Evolutionary conservation across 2,113 vertebrate genomes (phyloP).

Genomic region (Strix uralensis): DNA sequence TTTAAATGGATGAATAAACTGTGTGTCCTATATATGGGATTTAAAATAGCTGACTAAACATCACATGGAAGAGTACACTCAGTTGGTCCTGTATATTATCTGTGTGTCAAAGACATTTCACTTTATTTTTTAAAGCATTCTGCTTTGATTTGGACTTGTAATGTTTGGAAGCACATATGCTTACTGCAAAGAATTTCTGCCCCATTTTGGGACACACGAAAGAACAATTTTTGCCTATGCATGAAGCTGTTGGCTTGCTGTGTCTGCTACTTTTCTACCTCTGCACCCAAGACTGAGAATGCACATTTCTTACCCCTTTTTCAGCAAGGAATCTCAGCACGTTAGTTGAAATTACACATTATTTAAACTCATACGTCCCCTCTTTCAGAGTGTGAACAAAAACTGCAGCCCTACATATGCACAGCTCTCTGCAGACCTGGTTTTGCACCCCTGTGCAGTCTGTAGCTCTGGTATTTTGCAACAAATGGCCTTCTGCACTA

Average conservation of each 20-base stretch:
- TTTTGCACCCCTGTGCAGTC: background rate
- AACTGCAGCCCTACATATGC: background rate
- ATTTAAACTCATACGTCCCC: background rate
- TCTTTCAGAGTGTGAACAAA: background rate
- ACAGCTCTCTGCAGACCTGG: background rate
- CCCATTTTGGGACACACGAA: background rate
- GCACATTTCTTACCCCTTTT: background rate
- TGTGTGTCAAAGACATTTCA: background rate
- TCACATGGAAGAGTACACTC: background rate
- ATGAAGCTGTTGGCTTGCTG: background rate
- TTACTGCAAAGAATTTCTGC: background rate
- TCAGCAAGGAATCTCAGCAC: background rate
- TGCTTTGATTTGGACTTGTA: background rate
- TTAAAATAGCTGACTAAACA: constrained; percentile 54
- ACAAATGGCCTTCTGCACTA: background rate
- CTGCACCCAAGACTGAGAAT: background rate
- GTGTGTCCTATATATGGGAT: constrained; percentile 14
- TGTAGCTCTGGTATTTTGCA: background rate
- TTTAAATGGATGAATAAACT: constrained; percentile 46
- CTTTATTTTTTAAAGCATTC: background rate
- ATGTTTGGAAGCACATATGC: background rate
- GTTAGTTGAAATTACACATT: background rate
- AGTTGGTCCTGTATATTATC: background rate
- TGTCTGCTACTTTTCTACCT: background rate
- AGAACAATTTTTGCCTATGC: background rate